Percentiles rank a stretch among this genome's conserved stretches.
Evolutionary conservation across 2,888 invertebrate species (phyloP).

Genomic region (Leistus spinibarbis): DNA sequence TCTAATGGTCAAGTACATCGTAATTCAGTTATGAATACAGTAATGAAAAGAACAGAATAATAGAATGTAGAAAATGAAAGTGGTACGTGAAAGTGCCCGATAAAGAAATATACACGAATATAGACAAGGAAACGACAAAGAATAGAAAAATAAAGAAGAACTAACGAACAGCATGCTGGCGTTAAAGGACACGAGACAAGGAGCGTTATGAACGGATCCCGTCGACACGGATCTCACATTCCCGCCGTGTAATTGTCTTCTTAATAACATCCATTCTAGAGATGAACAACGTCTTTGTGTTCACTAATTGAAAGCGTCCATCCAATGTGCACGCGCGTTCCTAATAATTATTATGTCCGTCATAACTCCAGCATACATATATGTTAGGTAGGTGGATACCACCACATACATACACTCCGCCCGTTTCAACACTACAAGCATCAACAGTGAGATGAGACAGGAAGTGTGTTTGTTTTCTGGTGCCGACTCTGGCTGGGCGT

Average conservation of each 20-base stretch:
- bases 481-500: background rate
- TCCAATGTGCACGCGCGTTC: slow-evolving; percentile 21
- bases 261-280: slow-evolving; percentile 39
- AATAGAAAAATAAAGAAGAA: background rate
- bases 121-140: background rate
- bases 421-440: background rate
- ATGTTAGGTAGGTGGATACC: background rate
- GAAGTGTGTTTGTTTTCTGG: slow-evolving; percentile 30
- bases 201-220: slow-evolving; percentile 2
- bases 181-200: background rate
- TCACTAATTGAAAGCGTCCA: slow-evolving; percentile 36
- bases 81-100: background rate
- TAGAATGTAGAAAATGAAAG: background rate
- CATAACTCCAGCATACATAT: slow-evolving; percentile 9
- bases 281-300: slow-evolving; percentile 39
- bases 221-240: slow-evolving; percentile 26
- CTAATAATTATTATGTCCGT: slow-evolving; percentile 38
- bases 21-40: background rate
- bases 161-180: background rate
- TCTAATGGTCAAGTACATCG: background rate
- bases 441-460: background rate
- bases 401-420: background rate
- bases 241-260: slow-evolving; percentile 39
- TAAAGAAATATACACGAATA: background rate
- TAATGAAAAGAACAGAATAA: background rate